Base-by-base conservation (phyloP, 1,140 invertebrate species). In the Diploscapter pachys region DNA sequence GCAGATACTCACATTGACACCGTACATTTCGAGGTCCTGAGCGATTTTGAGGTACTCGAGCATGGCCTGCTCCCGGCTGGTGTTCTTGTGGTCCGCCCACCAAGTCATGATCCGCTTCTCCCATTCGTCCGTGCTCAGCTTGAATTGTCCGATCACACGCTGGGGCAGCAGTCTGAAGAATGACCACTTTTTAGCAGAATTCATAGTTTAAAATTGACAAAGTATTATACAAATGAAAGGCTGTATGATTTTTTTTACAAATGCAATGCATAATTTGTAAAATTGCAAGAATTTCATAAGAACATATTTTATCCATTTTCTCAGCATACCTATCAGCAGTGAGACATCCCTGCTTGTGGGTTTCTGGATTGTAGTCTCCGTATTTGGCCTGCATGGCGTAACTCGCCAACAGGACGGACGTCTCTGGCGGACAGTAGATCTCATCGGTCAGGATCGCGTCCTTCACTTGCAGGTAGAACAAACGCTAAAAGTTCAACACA, bases 351-450 rank as follows among this genome's bases (percentile, higher is more conserved):
- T 91, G 86, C 61, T 88, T 90, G 87, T 96, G 93, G 57, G 90
- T 83, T 53, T 89, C 88, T 81, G 93, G 91, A 75, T 92, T 91
- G 87, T 92, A 93, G 81, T 96, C 94, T 50, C 93, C 94, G 86
- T 96, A 93, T 83, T 97, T 92, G 56, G 95, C 95, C 87, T 99
- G 96, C 65, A 98, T 95, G 48, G 96, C 96, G 87, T 98, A 99
- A 5, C 95, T 98, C 48, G 95, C 95, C 65, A 99, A 87, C 63
- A 99, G 88, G 50, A 99, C 96, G 48, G 95, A 96, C 64, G 96
- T 98, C 89, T 89, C 89, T 57, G 88, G 86, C 54, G 88, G 89
- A 79, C 89, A 89, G 80, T 89, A 89, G 63, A 89, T 85, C 73
- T 89, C 88, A 81, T 90, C 89, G 77, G 83, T 87, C 63, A 90